Evolutionary conservation across 2,888 invertebrate species (phyloP).

Genomic region (Ophion costatus): DNA sequence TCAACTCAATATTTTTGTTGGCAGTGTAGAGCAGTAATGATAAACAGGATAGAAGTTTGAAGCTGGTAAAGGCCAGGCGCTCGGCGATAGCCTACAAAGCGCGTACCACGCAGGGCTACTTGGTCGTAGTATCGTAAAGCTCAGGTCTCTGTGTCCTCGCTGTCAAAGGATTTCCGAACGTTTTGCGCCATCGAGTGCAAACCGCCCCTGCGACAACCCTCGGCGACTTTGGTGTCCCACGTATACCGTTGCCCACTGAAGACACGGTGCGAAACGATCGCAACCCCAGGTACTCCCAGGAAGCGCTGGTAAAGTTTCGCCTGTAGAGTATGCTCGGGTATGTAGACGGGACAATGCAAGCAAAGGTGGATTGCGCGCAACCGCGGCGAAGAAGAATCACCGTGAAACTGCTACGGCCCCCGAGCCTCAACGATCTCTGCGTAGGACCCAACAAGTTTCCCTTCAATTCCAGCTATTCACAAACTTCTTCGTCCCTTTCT

Average conservation of each 20-base stretch:
- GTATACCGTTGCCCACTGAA: not conserved
- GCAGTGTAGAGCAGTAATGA: not conserved
- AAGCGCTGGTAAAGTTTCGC: conserved; percentile 43
- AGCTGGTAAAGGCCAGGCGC: not conserved
- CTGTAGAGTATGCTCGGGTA: conserved; percentile 28
- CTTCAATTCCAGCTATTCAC: conserved; percentile 11
- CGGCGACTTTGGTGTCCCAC: not conserved
- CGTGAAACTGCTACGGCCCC: conserved; percentile 40
- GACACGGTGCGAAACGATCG: conserved; percentile 3
- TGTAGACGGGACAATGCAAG: conserved; percentile 46
- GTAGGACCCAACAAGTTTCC: conserved; percentile 3
- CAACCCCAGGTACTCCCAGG: not conserved
- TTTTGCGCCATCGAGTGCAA: conserved; percentile 2
- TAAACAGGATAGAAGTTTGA: not conserved
- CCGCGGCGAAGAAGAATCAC: conserved; percentile 38
- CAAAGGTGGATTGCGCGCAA: conserved; percentile 19
- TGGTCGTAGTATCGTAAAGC: not conserved
- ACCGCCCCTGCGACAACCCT: not conserved
- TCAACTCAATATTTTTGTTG: not conserved
- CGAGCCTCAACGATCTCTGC: conserved; percentile 34
- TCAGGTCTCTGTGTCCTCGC: not conserved
- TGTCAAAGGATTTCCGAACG: conserved; percentile 2
- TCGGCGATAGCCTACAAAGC: not conserved
- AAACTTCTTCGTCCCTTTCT: conserved; percentile 27
- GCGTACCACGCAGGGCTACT: not conserved